Percentiles rank a stretch among this genome's conserved stretches.
phyloP scores from a whole-genome alignment of 2,797 vertebrate species.

The Sebastes iracundus region DNA sequence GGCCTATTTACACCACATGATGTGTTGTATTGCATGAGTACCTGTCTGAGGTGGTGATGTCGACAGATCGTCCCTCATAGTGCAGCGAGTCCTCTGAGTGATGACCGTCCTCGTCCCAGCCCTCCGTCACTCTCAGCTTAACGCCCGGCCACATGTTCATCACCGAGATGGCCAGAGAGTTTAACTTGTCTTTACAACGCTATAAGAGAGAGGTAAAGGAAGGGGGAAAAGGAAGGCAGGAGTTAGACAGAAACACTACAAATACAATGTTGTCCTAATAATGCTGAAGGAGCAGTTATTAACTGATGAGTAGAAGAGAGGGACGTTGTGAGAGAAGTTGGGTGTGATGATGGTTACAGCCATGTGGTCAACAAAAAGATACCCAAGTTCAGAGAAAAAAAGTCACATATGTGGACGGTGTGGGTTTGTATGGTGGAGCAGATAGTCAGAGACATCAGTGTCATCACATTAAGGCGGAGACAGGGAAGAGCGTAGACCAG shows the following conservation, averaged over 20 bases:
- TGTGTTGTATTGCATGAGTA: background rate
- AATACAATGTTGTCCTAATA: background rate
- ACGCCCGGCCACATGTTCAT: conserved; percentile 99
- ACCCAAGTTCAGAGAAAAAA: background rate
- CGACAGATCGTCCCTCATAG: conserved; percentile 95
- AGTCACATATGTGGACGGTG: background rate
- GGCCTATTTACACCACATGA: background rate
- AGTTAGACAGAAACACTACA: conserved; percentile 8
- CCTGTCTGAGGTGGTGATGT: conserved; percentile 97
- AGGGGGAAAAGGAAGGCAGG: background rate
- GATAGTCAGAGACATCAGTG: background rate
- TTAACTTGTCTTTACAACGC: conserved; percentile 98
- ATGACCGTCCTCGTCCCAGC: conserved; percentile 98
- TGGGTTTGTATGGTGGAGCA: background rate
- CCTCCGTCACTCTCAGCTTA: conserved; percentile 97
- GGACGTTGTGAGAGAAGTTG: background rate
- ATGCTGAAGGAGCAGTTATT: background rate
- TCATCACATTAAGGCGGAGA: background rate
- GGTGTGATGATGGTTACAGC: background rate
- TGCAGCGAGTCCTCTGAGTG: conserved; percentile 97
- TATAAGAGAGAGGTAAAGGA: conserved; percentile 51
- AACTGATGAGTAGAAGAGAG: background rate
- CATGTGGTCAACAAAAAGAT: background rate
- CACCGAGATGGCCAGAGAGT: conserved; percentile 97
- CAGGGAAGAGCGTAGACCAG: background rate